Base-by-base conservation (phyloP, 2,888 invertebrate genomes). In the Sinelater perroti region DNA sequence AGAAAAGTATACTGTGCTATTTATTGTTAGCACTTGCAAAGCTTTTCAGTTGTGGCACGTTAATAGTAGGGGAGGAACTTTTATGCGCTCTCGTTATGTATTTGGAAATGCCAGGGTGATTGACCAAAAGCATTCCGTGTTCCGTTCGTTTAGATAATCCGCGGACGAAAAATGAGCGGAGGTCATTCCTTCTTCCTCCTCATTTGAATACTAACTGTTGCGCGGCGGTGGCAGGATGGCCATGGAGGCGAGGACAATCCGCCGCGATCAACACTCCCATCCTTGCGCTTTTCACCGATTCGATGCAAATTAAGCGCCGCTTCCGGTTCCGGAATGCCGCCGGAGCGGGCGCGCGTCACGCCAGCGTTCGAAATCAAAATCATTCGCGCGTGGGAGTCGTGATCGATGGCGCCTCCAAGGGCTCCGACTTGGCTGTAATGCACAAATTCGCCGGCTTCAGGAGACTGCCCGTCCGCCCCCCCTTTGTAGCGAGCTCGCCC, bases 291-390 rank as follows among this genome's bases (percentile, higher is more conserved):
- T 45, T 54, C 46, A 38, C 45, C 38, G 54, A 36, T 36, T 46
- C 46, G 45, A 46, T 45, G 38, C 18, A 52, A 52, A 52, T 52
- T 44, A 44, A 33, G 10, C 21, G 17, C 13, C 17, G 30, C 52
- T 52, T 42, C 52, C 52, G 44, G 30, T 44, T 44, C 52, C 52
- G 52, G 31, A 51, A 14, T 24, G n/a, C 5, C 26, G 40, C 40
- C 40, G 40, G 40, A 40, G 40, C 24, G 1, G 20, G 14, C 11
- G 18, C 26, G 24, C 38, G 38, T 38, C 38, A 38, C 16, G 10
- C 20, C 21, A 40, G 13, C 7, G 4, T 40, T 40, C 18, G 24
- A 40, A 24, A 13, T 24, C 18, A n/a, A 21, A 40, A 20, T 40
- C 26, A 20, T 40, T 38, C 20, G 20, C 14, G 24, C 40, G 40